Base-by-base conservation (phyloP, 2,797 vertebrate species). In the Zenarchopterus dispar region DNA sequence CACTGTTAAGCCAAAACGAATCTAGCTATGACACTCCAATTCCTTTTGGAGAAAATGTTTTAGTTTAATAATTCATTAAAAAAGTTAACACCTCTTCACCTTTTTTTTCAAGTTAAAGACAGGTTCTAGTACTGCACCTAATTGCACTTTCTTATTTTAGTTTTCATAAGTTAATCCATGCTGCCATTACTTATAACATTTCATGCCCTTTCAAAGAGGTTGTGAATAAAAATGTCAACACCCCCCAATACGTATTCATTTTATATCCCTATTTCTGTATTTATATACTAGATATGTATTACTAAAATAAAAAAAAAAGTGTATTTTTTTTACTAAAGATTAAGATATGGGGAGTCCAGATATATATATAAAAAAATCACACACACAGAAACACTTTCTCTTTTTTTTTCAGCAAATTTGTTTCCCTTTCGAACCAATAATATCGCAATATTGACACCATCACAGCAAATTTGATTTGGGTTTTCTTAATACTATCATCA, bases 361-460 rank as follows among this genome's bases (percentile, higher is more conserved):
- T 26, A 58, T 1, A 72, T 10, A 50, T n/a, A 31, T 47, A 53
- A 46, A 48, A 44, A 76, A 78, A 70, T 13, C 76, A 77, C 69
- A 41, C 23, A 48, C 76, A 89, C 86, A 85, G 84, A 56, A 84
- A 91, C 67, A 61, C 75, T 79, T 75, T 78, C 68, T 48, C 28
- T 50, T 62, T 67, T 64, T 71, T 88, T 90, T 77, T 86, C 89
- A 90, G 90, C 85, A 90, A 92, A 90, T 88, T 88, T 91, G 61
- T 91, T 92, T 82, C 84, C 88, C 84, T 89, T 90, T 90, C 86
- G 91, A 84, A 92, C 84, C 90, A 90, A 89, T 39, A 39, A 39
- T 91, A 92, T 90, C 73, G 82, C 78, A 91, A 89, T 89, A 92
- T 88, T 84, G 80, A 93, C 90, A 88, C 89, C 84, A 92, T 84